Percentiles rank a stretch among this genome's conserved stretches.
Evolutionary conservation across 2,113 vertebrate genomes (phyloP).

Genomic region (Anseranas semipalmata): DNA sequence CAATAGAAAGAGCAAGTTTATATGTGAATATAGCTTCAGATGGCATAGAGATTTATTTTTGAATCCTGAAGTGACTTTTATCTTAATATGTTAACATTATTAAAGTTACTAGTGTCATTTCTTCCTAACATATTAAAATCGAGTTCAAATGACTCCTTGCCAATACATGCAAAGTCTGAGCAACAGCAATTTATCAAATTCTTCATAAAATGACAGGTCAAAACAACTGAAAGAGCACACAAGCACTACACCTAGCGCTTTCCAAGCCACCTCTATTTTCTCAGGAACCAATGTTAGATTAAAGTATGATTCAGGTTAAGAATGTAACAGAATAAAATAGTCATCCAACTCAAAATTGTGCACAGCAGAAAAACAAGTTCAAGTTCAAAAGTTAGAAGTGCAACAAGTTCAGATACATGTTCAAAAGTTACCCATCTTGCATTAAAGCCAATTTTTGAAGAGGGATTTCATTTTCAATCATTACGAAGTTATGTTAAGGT

Average conservation of each 20-base stretch:
- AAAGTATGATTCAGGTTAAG: constrained; percentile 3
- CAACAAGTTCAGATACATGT: not conserved
- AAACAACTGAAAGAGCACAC: not conserved
- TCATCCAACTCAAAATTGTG: not conserved
- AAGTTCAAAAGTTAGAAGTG: not conserved
- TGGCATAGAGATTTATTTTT: not conserved
- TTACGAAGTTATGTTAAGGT: not conserved
- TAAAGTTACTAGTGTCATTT: not conserved
- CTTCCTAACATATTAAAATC: not conserved
- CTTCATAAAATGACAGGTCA: not conserved
- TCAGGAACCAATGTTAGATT: not conserved
- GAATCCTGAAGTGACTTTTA: not conserved
- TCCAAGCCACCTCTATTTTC: constrained; percentile 13
- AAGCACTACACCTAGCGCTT: not conserved
- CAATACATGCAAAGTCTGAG: not conserved
- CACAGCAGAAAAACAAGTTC: not conserved
- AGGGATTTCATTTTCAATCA: not conserved
- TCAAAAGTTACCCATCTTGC: not conserved
- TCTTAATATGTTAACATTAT: not conserved
- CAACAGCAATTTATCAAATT: not conserved
- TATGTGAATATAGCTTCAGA: not conserved
- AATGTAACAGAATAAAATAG: not conserved
- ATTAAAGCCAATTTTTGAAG: not conserved
- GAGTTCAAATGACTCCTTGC: not conserved
- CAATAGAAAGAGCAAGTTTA: not conserved